These are phyloP conservation scores for Esox lucius DNA, from an alignment of 2,797 vertebrate genomes.

Conservation along the genomic window DNA sequence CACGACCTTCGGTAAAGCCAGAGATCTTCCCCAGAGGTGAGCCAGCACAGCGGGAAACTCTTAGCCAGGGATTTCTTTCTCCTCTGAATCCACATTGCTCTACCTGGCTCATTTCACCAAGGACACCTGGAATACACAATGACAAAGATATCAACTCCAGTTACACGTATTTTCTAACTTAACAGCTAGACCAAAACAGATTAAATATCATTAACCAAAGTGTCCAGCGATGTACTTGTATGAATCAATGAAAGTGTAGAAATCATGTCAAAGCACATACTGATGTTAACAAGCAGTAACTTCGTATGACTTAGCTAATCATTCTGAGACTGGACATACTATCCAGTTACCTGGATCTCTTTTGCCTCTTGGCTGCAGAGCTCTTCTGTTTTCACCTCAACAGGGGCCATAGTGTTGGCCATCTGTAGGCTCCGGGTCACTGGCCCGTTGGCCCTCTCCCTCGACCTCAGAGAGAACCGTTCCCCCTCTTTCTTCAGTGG, in stretches of 20 bases:
- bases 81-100: slow-evolving; percentile 41
- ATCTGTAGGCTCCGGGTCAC: slow-evolving; percentile 92
- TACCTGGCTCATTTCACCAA: slow-evolving; percentile 76
- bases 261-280: too few species aligned
- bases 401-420: slow-evolving; percentile 71
- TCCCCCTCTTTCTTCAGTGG: slow-evolving; percentile 81
- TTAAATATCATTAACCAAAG: too few species aligned
- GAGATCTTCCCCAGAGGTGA: slow-evolving; percentile 47
- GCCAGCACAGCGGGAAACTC: not conserved
- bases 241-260: too few species aligned
- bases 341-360: slow-evolving; percentile 79
- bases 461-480: slow-evolving; percentile 79
- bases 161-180: not conserved
- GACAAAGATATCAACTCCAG: not conserved
- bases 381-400: slow-evolving; percentile 83
- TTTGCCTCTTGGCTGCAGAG: slow-evolving; percentile 79
- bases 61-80: slow-evolving; percentile 29
- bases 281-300: not conserved
- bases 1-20: slow-evolving; percentile 52
- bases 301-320: not conserved
- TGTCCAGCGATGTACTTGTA: too few species aligned
- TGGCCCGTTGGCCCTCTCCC: slow-evolving; percentile 85
- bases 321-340: not conserved
- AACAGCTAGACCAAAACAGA: not conserved
- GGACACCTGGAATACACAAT: slow-evolving; percentile 78